Conservation (phyloP, 1,140 invertebrate genomes). For the Parasteatoda tepidariorum region DNA sequence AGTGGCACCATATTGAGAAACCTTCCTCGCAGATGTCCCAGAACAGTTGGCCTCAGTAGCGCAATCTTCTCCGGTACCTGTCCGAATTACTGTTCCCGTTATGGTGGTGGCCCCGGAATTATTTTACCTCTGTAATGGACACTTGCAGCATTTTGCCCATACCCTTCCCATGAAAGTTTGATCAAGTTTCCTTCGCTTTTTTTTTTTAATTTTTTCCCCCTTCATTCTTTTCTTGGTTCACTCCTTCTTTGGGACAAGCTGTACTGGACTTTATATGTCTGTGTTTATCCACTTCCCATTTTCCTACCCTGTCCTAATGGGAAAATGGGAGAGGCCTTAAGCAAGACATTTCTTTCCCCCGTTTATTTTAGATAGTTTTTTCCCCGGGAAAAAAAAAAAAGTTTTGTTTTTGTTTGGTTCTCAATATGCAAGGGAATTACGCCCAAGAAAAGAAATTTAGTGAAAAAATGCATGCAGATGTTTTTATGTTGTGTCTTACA, state of each 20-base stretch:
- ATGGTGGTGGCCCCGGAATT: conserved; percentile 59
- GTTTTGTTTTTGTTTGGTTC: too few species aligned
- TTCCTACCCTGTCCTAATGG: too few species aligned
- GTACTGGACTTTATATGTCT: not conserved
- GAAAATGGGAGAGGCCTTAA: too few species aligned
- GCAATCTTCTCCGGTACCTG: conserved; percentile 54
- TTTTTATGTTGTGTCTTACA: too few species aligned
- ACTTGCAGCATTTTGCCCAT: conserved; percentile 7
- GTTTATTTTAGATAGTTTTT: too few species aligned
- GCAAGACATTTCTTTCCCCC: too few species aligned
- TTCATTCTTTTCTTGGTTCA: not conserved
- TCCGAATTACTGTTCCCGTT: conserved; percentile 58
- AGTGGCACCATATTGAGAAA: conserved; percentile 52
- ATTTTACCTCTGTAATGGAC: conserved; percentile 60
- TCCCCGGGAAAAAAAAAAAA: too few species aligned
- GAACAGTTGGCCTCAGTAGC: conserved; percentile 31
- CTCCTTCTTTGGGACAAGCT: not conserved
- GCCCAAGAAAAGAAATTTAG: too few species aligned
- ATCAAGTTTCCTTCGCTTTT: conserved; percentile 47
- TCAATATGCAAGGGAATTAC: too few species aligned
- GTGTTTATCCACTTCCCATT: too few species aligned
- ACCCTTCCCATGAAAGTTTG: conserved; percentile 54
- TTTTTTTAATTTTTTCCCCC: not conserved
- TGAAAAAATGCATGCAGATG: too few species aligned
- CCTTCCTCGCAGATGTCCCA: conserved; percentile 34